Base-by-base conservation (phyloP, 1,140 invertebrate species). In the Orius insidiosus region DNA sequence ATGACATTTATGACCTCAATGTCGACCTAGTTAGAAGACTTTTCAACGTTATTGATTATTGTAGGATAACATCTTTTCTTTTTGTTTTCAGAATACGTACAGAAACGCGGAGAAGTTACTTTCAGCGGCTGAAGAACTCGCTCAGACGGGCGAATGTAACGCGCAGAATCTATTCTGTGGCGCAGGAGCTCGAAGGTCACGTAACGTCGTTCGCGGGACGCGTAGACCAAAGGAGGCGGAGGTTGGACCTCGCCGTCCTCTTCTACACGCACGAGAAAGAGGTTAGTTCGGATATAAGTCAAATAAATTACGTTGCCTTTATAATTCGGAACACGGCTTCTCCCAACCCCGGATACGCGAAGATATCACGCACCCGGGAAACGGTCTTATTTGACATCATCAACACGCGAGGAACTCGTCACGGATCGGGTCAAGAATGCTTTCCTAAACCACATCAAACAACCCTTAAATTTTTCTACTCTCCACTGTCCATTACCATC, bases 221-320 rank as follows among this genome's bases (percentile, higher is more conserved):
- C 10, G 86, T 97, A n/a, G 87, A 96, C 60, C 78, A 89, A 54
- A 67, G 93, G n/a, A 71, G 88, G 14, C 71, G 84, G 5, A 71
- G 93, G 14, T 73, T 98, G 5, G 86, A 96, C 59, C 72, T 95
- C 52, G 89, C 90, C 13, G 89, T 96, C 1, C 71, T 88, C 16
- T 95, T 98, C 63, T 97, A 95, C 63, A 87, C 88, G 0, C 89
- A 97, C 58, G 88, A 95, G 53, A 88, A 90, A 65, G 89, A 96
- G 70, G 85, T 94, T n/a, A n/a, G 53, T 62, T 24, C 7, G 24
- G 7, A 24, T 4, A 24, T 24, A 24, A 24, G 24, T 24, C 24
- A 24, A 24, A 24, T 24, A 24, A 24, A 24, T 24, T 24, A 24
- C 3, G 24, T 24, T 24, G 24, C n/a, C n/a, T n/a, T n/a, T n/a